Percentiles rank a stretch among this genome's conserved stretches.
Evolutionary conservation across 1,140 invertebrate genomes (phyloP).

Genomic region (Penaeus indicus): DNA sequence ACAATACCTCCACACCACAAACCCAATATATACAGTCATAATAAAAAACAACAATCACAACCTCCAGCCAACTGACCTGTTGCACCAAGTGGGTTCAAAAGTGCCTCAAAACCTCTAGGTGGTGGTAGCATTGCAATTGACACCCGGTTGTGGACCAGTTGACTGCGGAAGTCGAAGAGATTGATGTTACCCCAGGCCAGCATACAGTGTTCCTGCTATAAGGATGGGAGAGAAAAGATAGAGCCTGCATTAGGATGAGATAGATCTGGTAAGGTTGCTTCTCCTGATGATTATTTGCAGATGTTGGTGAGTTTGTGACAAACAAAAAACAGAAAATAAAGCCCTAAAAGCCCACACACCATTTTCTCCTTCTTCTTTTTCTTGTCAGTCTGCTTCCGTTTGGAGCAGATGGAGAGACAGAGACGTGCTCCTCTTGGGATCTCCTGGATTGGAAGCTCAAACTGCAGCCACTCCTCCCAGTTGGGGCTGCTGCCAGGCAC

Average conservation of each 20-base stretch:
- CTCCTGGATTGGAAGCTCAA: constrained; percentile 57
- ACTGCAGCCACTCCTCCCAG: constrained; percentile 50
- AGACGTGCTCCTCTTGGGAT: constrained; percentile 34
- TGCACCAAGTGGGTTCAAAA: constrained; percentile 72
- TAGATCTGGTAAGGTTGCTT: no score
- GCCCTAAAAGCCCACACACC: background rate
- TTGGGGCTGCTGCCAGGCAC: constrained; percentile 66
- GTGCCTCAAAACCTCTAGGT: constrained; percentile 73
- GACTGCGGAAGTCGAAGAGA: constrained; percentile 76
- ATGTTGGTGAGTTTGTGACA: no score
- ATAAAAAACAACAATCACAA: background rate
- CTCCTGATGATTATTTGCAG: no score
- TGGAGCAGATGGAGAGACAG: constrained; percentile 31
- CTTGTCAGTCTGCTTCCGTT: constrained; percentile 20
- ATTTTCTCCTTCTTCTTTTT: constrained; percentile 21
- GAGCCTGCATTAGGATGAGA: no score
- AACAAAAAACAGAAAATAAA: background rate
- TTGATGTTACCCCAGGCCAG: constrained; percentile 77
- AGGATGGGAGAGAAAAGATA: constrained; percentile 2
- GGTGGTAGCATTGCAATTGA: constrained; percentile 74
- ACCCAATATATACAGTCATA: background rate
- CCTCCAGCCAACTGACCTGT: constrained; percentile 62
- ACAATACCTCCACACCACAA: background rate
- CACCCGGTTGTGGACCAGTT: constrained; percentile 73
- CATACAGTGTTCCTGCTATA: constrained; percentile 72